Evolutionary conservation across 2,888 invertebrate species (phyloP), one percentile per base, ranked within the genome.

Genomic region (Lepidonotus clava): DNA sequence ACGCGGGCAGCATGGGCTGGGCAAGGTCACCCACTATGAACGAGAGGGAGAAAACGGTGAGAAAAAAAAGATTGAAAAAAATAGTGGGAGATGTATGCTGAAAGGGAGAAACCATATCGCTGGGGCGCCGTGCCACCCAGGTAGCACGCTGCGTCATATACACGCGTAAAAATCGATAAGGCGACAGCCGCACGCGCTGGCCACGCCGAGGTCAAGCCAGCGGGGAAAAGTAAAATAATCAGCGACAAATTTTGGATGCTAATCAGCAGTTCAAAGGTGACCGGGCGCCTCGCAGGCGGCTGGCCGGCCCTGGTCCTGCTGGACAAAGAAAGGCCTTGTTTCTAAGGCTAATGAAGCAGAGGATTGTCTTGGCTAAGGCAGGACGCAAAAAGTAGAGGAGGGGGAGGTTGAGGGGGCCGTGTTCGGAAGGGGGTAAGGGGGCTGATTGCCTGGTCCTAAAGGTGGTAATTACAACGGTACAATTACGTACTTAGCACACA

Each of bases 251-350:
- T 83, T 76, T 76, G 41, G 5, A 83, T 83, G 83, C 83, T 83
- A 83, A 83, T 41, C 46, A 83, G 83, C 83, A n/a, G 32, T 28
- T 83, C 83, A 83, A 83, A 83, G 83, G 83, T 83, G 41, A 76
- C 36, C 76, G 67, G 11, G 51, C 11, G 11, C 11, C 11, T 18
- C 18, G 51, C 18, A 11, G 11, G n/a, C n/a, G n/a, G n/a, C 51
- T 14, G 51, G 51, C 11, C 18, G 51, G 18, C 28, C 32, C 32
- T 18, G 28, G 67, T 18, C 32, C 4, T 67, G 51, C 67, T 34
- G 24, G 34, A 76, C 76, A 76, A 76, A 76, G 24, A 38, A 11
- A 38, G 38, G 2, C 76, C 76, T 76, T 76, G 76, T 76, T 76
- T 61, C 61, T 76, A 76, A 40, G 28, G 76, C 76, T 76, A 76